These are phyloP conservation scores for Spinus olivaceus DNA, from an alignment of 2,797 vertebrate genomes.

Conservation along the genomic window DNA sequence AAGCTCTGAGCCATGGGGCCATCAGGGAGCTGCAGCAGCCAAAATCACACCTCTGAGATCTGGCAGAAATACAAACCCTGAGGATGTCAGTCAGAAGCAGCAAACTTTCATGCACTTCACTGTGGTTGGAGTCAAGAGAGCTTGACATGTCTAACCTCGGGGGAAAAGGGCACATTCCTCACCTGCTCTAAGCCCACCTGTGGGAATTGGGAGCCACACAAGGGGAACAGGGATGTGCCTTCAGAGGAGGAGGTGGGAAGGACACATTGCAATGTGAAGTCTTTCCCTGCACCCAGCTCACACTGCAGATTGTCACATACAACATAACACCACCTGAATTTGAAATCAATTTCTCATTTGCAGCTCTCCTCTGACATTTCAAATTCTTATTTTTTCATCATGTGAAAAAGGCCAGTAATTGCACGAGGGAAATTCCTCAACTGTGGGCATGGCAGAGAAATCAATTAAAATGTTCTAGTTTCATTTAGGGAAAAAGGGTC, in stretches of 20 bases:
- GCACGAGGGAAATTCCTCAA: not conserved
- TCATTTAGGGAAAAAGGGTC: not conserved
- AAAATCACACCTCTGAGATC: not conserved
- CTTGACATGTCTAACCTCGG: not conserved
- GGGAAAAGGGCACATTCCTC: not conserved
- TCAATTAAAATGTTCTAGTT: not conserved
- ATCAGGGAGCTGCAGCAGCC: not conserved
- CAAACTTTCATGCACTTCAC: not conserved
- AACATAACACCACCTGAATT: rapidly evolving
- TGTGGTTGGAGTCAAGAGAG: not conserved
- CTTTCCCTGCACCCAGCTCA: not conserved
- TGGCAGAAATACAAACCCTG: not conserved
- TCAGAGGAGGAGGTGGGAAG: rapidly evolving
- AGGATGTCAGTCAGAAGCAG: not conserved
- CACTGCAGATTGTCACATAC: not conserved
- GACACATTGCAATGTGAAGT: rapidly evolving
- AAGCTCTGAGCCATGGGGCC: not conserved
- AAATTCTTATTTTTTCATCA: not conserved
- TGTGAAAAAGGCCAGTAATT: not conserved
- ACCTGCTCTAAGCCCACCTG: not conserved
- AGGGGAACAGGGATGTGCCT: not conserved
- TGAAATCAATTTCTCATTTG: not conserved
- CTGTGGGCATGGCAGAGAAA: not conserved
- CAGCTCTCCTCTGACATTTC: not conserved
- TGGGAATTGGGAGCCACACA: rapidly evolving